Percentiles rank a stretch among this genome's conserved stretches.
phyloP scores from a whole-genome alignment of 1,140 invertebrate species.

The Delia radicum region DNA sequence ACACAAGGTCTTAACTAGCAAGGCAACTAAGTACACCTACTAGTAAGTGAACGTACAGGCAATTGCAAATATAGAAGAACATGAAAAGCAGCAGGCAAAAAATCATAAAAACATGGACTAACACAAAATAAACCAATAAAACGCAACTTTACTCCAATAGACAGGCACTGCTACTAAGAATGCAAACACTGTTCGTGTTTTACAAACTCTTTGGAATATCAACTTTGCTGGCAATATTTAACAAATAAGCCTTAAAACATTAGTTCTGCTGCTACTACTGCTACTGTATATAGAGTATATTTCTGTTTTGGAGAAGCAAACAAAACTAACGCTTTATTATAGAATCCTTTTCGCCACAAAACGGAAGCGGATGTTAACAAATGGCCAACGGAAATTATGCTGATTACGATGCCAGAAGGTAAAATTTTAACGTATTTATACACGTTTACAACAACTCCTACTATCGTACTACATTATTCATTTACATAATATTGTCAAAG shows the following conservation, averaged over 20 bases:
- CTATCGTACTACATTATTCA: neutral
- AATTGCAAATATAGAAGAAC: neutral
- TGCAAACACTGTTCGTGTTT: neutral
- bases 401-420: conserved; percentile 19
- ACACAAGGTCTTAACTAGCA: no score
- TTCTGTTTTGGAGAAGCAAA: neutral
- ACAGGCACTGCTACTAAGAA: neutral
- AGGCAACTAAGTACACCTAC: neutral
- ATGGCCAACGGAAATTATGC: conserved; percentile 24
- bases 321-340: neutral
- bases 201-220: neutral
- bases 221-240: neutral
- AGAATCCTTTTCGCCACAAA: conserved; percentile 13
- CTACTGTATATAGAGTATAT: neutral
- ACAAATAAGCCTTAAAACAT: neutral
- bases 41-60: neutral
- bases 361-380: conserved; percentile 25
- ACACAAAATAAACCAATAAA: neutral
- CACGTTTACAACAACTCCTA: neutral
- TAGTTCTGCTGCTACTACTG: neutral
- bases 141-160: neutral
- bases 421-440: conserved; percentile 19
- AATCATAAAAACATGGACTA: neutral
- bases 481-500: neutral
- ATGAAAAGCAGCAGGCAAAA: neutral